A percentile compares a stretch with the other conserved stretches of the same genome.
Conservation (phyloP, 2,113 vertebrate genomes). For the Hippocampus abdominalis region DNA sequence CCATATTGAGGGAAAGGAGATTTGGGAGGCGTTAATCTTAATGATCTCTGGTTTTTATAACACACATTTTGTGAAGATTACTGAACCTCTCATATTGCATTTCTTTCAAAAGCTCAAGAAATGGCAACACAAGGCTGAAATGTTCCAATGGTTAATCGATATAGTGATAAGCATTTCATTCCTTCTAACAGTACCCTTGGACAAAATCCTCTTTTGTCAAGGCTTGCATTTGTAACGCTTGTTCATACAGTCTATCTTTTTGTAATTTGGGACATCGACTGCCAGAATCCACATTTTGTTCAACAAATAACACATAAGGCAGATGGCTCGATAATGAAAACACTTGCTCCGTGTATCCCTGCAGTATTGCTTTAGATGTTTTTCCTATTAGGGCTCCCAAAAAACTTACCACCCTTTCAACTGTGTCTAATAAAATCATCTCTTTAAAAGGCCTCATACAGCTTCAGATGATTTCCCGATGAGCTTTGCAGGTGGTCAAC, state of each 20-base stretch:
- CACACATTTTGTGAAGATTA: too few species aligned
- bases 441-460: not conserved
- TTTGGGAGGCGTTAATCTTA: too few species aligned
- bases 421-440: not conserved
- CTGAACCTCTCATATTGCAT: too few species aligned
- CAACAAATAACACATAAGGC: not conserved
- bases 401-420: not conserved
- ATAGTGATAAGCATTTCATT: too few species aligned
- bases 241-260: not conserved
- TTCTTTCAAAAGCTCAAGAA: too few species aligned
- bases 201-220: not conserved
- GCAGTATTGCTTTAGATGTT: not conserved
- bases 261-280: not conserved
- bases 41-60: too few species aligned
- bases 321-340: constrained; percentile 2
- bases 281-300: not conserved
- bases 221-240: not conserved
- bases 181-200: too few species aligned
- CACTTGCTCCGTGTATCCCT: not conserved
- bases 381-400: not conserved
- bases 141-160: not conserved
- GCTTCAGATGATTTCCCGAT: not conserved
- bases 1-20: too few species aligned
- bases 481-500: not conserved
- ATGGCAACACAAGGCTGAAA: not conserved